phyloP scores from a whole-genome alignment of 2,113 vertebrate species.

The Callopanchax toddi region DNA sequence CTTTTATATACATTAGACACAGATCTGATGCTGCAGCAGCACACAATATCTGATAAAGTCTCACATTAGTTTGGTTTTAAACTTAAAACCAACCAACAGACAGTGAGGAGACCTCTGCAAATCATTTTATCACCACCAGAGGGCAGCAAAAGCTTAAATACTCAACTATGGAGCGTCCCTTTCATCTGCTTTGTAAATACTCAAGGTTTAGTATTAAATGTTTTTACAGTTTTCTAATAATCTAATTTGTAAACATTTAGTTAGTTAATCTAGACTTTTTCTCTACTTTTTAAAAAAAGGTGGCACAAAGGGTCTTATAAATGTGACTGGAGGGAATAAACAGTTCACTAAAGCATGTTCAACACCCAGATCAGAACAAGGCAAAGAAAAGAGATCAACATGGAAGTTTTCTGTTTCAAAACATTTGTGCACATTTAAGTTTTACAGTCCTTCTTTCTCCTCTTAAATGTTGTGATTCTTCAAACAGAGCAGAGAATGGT shows the following conservation, averaged over 20 bases:
- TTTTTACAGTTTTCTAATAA: background rate
- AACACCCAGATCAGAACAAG: too few relatives aligned
- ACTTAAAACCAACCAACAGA: background rate
- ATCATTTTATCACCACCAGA: constrained; percentile 24
- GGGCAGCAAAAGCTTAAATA: constrained; percentile 30
- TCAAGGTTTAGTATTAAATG: background rate
- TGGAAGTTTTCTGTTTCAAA: background rate
- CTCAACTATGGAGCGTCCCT: background rate
- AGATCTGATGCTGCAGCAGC: background rate
- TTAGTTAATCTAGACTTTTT: too few relatives aligned
- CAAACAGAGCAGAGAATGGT: too few relatives aligned
- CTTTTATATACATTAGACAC: background rate
- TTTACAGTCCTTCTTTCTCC: too few relatives aligned
- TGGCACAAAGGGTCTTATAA: too few relatives aligned
- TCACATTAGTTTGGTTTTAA: background rate
- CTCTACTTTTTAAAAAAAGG: too few relatives aligned
- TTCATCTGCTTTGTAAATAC: constrained; percentile 6
- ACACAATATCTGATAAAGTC: background rate
- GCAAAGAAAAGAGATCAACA: too few relatives aligned
- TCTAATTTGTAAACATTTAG: background rate
- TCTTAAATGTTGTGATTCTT: too few relatives aligned
- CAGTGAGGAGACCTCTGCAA: background rate
- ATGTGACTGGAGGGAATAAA: too few relatives aligned
- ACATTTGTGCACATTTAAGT: too few relatives aligned
- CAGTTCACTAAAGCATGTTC: too few relatives aligned